Base-by-base conservation (phyloP, 2,797 vertebrate species). In the Apogon hyalosoma region DNA sequence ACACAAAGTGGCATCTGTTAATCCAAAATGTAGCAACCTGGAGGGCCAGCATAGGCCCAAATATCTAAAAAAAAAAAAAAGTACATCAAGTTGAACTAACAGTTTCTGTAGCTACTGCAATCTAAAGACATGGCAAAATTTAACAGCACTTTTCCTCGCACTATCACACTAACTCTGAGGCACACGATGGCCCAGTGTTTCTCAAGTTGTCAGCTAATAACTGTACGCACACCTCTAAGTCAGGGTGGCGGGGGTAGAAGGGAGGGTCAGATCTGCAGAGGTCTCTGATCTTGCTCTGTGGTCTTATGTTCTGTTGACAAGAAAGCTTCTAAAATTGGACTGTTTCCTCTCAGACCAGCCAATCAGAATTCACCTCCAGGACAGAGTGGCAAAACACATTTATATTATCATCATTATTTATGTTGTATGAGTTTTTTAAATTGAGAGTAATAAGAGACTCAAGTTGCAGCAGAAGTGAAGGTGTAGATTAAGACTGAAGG, bases 1-100 rank as follows among this genome's bases (percentile, higher is more conserved):
- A 46, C 88, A 90, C 88, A 89, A 84, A 87, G 84, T 66, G 66
- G 69, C 84, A 78, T 82, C 84, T 87, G 82, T 70, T 90, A 85
- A 88, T 90, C 84, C 80, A 70, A 84, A 87, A 82, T 68, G 75
- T 61, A 63, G 73, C 67, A 66, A 78, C 74, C 80, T 13, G 57
- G 52, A 73, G 78, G 1, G 9, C 21, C 70, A 45, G 28, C 65
- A 75, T 1, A 19, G 72, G 40, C 60, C 65, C 64, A 75, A 71
- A 80, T 77, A 79, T 79, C 51, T 24, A 38, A 74, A 59, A 4
- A 28, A 28, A 28, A 28, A 28, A 38, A 74, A 59, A 79, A 77
- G 68, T 63, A 38, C 72, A 77, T 75, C 13, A 42, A 68, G 50
- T 77, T 57, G 16, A 28, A 59, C 21, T 47, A 7, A 31, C 21